Evolutionary conservation across 2,888 invertebrate genomes (phyloP).

Genomic region (Heliconius cydno): DNA sequence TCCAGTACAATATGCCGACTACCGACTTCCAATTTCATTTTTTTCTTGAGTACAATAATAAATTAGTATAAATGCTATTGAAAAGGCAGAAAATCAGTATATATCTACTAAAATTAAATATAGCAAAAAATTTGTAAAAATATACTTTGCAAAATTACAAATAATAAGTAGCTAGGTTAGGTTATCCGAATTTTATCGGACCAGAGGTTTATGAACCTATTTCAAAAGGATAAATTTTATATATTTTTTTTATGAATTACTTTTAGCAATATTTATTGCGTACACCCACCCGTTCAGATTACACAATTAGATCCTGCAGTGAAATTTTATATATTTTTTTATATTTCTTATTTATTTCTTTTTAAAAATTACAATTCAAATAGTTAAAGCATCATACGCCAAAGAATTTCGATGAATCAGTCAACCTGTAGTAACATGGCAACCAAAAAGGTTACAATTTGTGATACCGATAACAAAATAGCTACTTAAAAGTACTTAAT

Average conservation of each 20-base stretch:
- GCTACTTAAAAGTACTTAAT: slow-evolving; percentile 48
- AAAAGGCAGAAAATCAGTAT: too few relatives aligned
- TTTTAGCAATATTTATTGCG: too few relatives aligned
- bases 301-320: too few relatives aligned
- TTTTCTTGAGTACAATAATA: background rate
- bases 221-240: background rate
- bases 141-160: background rate
- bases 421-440: slow-evolving; percentile 25
- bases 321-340: too few relatives aligned
- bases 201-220: background rate
- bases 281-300: too few relatives aligned
- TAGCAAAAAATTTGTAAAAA: background rate
- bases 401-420: slow-evolving; percentile 31
- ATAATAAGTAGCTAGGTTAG: too few relatives aligned
- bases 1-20: slow-evolving; percentile 16
- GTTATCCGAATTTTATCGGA: background rate
- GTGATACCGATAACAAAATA: slow-evolving; percentile 45
- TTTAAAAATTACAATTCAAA: background rate
- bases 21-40: slow-evolving; percentile 8
- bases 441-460: slow-evolving; percentile 36
- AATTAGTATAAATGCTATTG: background rate
- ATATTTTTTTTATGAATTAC: too few relatives aligned
- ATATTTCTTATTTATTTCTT: too few relatives aligned
- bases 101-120: too few relatives aligned
- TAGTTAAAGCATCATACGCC: too few relatives aligned